Evolutionary conservation across 2,888 invertebrate genomes (phyloP).

Genomic region (Microchrysa polita): DNA sequence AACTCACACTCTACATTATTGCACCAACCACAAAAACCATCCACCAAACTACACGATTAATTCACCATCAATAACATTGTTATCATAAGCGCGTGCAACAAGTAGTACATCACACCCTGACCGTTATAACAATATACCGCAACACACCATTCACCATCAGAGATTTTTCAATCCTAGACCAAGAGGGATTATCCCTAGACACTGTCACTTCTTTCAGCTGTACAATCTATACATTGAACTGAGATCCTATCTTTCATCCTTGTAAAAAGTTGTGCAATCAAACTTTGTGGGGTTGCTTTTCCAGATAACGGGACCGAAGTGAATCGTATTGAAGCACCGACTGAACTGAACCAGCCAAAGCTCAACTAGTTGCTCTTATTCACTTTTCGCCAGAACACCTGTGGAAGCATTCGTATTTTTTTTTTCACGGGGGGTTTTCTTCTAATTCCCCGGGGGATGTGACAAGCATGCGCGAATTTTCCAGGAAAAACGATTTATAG

Average conservation of each 20-base stretch:
- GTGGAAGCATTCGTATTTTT: constrained; percentile 13
- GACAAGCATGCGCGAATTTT: constrained; percentile 19
- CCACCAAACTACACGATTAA: constrained; percentile 21
- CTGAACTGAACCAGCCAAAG: constrained; percentile 44
- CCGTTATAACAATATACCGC: no score
- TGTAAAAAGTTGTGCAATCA: background rate
- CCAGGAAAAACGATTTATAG: constrained; percentile 13
- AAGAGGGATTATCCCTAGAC: constrained; percentile 17
- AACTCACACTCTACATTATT: no score
- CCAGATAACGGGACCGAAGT: constrained; percentile 31
- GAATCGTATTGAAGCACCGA: constrained; percentile 27
- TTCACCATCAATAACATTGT: constrained; percentile 4
- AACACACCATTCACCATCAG: background rate
- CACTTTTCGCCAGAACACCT: constrained; percentile 33
- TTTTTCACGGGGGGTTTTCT: constrained; percentile 25
- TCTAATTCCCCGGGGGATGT: constrained; percentile 23
- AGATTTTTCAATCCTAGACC: constrained; percentile 9
- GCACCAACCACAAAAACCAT: constrained; percentile 3
- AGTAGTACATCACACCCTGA: constrained; percentile 33
- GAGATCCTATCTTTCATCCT: background rate
- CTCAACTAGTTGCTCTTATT: constrained; percentile 46
- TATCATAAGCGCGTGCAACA: constrained; percentile 29
- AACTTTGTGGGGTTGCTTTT: background rate
- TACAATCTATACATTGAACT: no score
- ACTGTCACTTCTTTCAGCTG: background rate